Evolutionary conservation across 2,888 invertebrate species (phyloP), one percentile per base, ranked within the genome.

Genomic region (Xestia xanthographa): DNA sequence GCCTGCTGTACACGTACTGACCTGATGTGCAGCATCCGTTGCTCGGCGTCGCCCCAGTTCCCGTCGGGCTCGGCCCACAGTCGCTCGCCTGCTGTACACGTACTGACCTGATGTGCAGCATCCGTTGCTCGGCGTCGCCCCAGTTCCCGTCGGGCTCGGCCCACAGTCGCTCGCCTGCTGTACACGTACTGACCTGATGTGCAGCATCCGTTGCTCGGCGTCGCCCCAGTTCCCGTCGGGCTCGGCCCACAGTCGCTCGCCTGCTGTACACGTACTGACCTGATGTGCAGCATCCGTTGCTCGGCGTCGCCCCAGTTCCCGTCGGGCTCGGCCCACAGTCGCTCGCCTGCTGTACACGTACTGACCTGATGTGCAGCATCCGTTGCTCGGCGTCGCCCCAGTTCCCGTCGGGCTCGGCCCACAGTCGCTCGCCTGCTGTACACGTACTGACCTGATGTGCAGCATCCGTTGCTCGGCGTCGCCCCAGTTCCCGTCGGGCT

Each of bases 281-380:
- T 62, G 38, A 62, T 62, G 62, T 62, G 62, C 38, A 62, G 22
- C 62, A 58, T 62, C 62, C 38, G 9, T 12, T 63, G 38, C 38
- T 63, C 62, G 22, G 20, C 62, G 12, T 63, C 38, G 20, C 9
- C 29, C 58, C 58, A 60, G 20, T 11, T 34, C 8, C 29, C 34
- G 58, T 90, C 86, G 0, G 98, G 98, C 91, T 98, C 98, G 0
- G 98, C 96, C 99, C 98, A 99, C 66, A 98, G 96, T 8, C 98
- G 97, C 95, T 99, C 99, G 22, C 50, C 22, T 50, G 50, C 50
- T 22, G 22, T 50, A 22, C 50, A 22, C 50, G 45, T 43, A 69
- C 43, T 29, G 67, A 71, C 72, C 72, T 72, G 29, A 71, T 26
- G n/a, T 71, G 71, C 48, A 71, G 38, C 70, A 70, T 48, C 72